phyloP scores from a whole-genome alignment of 2,888 invertebrate species.

The Melinopterus prodromus region DNA sequence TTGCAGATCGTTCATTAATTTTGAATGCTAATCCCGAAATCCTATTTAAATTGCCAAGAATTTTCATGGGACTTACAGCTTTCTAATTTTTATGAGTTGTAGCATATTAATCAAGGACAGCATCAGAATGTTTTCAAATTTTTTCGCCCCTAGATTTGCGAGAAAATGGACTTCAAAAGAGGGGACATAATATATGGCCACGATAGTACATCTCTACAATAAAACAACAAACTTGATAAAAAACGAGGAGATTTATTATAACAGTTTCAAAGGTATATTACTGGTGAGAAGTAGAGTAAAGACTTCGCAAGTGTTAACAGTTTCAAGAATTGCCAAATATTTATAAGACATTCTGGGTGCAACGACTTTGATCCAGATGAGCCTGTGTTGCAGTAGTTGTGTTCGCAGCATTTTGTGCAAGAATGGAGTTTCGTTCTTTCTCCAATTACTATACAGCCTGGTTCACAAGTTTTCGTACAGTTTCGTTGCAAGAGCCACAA shows the following conservation, averaged over 20 bases:
- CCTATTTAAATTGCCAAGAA: too few relatives aligned
- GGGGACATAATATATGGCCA: too few relatives aligned
- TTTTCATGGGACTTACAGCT: too few relatives aligned
- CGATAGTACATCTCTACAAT: neutral
- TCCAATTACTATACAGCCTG: slow-evolving; percentile 89
- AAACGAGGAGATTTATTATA: neutral
- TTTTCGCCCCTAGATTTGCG: too few relatives aligned
- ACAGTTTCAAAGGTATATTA: neutral
- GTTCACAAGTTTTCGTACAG: slow-evolving; percentile 84
- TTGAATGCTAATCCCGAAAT: too few relatives aligned
- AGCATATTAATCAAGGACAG: too few relatives aligned
- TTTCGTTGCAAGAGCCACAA: slow-evolving; percentile 87
- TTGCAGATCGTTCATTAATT: too few relatives aligned
- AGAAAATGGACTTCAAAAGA: too few relatives aligned
- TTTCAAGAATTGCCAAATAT: slow-evolving; percentile 6
- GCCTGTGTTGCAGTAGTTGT: slow-evolving; percentile 80
- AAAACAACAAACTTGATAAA: neutral
- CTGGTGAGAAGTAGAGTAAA: neutral
- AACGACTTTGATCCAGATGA: neutral
- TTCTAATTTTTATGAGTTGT: too few relatives aligned
- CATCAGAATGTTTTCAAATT: too few relatives aligned
- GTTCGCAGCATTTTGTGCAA: slow-evolving; percentile 86
- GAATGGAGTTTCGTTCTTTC: slow-evolving; percentile 88
- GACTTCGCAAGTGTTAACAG: neutral
- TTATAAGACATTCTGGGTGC: neutral